phyloP scores from a whole-genome alignment of 2,888 invertebrate species.

The Tenthredo mesomela region DNA sequence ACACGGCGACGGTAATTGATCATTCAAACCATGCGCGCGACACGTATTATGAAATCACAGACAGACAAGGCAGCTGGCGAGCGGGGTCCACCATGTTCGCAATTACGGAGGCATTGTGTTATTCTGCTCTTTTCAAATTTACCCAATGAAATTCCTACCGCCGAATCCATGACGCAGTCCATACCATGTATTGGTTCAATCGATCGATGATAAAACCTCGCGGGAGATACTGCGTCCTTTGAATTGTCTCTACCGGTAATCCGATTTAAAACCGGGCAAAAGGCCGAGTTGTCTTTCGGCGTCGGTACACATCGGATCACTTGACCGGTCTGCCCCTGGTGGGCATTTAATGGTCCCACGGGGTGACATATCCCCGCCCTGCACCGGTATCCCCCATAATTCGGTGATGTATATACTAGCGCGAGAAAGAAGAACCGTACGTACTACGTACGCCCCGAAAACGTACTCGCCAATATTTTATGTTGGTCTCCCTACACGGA shows the following conservation, averaged over 20 bases:
- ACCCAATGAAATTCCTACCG: not conserved
- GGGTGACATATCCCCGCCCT: slow-evolving; percentile 56
- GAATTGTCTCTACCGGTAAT: slow-evolving; percentile 33
- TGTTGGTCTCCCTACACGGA: not conserved
- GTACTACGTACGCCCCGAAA: not conserved
- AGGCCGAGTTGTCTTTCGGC: slow-evolving; percentile 27
- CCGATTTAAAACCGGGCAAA: slow-evolving; percentile 15
- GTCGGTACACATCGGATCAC: slow-evolving; percentile 61
- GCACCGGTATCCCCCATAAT: slow-evolving; percentile 27
- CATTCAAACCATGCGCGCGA: slow-evolving; percentile 47
- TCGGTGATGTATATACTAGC: slow-evolving; percentile 1
- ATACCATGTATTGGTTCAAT: not conserved
- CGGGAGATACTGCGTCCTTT: slow-evolving; percentile 13
- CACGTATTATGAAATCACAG: slow-evolving; percentile 47
- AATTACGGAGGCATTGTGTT: slow-evolving; percentile 37
- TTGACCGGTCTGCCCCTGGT: slow-evolving; percentile 65
- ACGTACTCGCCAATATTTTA: slow-evolving; percentile 45
- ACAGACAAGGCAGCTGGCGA: slow-evolving; percentile 43
- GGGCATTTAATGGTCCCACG: slow-evolving; percentile 68
- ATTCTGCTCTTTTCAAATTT: slow-evolving; percentile 31
- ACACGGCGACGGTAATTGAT: slow-evolving; percentile 62
- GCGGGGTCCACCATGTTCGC: slow-evolving; percentile 6
- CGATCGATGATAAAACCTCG: slow-evolving; percentile 13
- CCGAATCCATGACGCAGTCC: not conserved
- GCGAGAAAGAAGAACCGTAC: not conserved